Evolutionary conservation across 1,140 invertebrate species (phyloP), one percentile per base, ranked within the genome.

Genomic region (Babylonia areolata): DNA sequence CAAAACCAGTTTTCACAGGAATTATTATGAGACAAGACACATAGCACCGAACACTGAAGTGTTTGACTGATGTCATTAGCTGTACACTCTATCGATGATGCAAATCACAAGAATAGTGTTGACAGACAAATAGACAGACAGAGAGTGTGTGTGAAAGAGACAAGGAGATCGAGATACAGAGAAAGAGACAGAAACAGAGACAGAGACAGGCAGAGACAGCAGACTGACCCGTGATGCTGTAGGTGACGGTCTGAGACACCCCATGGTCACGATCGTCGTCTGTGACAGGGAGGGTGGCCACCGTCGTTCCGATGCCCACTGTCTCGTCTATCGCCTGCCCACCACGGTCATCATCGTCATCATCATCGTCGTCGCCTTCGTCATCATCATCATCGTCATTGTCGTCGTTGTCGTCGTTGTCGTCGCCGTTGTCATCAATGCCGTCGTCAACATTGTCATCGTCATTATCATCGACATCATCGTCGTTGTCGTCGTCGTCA

Each of bases 181-280:
- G 20, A 64, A 6, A 23, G 58, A 64, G 15, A 3, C 15, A 64
- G 58, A 64, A 23, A 64, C 9, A 51, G 46, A 64, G 58, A 64
- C 58, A n/a, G 58, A 64, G 20, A 64, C 15, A 51, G 46, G 46
- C 9, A 51, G 46, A 17, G 17, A 51, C 0, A 51, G 42, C 9
- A 51, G 46, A 51, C 9, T 51, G 42, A 69, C 77, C 37, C 33
- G 58, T 73, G 28, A 88, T 86, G 9, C 46, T 20, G 51, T 42
- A 86, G 6, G 77, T 31, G 35, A 88, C 40, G 9, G 46, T 80
- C 51, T 81, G 85, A 40, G 81, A 28, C 11, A 42, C 71, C 6
- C 85, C 87, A n/a, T 84, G 23, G 71, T 88, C 87, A 3, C 54
- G 64, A 77, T 88, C 87, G 0, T 71, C 80, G n/a, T 89, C 88